These are phyloP conservation scores for Otus sunia DNA, from an alignment of 2,113 vertebrate genomes.

Conservation along the genomic window DNA sequence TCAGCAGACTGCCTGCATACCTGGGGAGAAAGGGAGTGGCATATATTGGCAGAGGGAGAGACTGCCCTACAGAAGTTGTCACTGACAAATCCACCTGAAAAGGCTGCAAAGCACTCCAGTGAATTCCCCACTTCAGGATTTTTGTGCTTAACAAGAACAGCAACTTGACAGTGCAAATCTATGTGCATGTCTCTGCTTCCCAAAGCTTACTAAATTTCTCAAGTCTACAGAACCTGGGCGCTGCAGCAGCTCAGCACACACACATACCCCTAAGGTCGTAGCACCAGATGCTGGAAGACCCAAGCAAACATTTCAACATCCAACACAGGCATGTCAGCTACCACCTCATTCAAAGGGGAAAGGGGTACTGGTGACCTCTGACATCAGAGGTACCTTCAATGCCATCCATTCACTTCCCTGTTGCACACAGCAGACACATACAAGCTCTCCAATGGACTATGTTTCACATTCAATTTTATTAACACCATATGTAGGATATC, in stretches of 20 bases:
- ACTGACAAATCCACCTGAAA: background rate
- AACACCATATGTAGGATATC: accelerated
- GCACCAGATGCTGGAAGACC: background rate
- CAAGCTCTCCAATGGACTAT: background rate
- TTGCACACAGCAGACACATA: background rate
- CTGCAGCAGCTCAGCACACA: background rate
- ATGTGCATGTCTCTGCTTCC: accelerated
- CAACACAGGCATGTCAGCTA: accelerated
- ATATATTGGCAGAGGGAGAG: background rate
- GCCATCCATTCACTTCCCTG: background rate
- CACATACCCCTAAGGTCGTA: accelerated
- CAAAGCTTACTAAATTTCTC: background rate
- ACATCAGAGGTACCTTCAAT: accelerated
- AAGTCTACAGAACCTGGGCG: background rate
- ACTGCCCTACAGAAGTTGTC: background rate
- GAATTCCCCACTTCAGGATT: background rate
- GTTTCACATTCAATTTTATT: background rate
- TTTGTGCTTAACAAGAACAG: background rate
- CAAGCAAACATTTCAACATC: background rate
- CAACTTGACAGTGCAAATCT: background rate
- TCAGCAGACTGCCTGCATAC: accelerated
- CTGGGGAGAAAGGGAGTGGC: background rate
- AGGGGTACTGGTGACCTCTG: background rate
- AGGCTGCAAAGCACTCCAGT: background rate
- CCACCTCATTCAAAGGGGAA: background rate